Percentiles rank a stretch among this genome's conserved stretches.
Evolutionary conservation across 2,113 vertebrate genomes (phyloP).

Genomic region (Vulpes lagopus): DNA sequence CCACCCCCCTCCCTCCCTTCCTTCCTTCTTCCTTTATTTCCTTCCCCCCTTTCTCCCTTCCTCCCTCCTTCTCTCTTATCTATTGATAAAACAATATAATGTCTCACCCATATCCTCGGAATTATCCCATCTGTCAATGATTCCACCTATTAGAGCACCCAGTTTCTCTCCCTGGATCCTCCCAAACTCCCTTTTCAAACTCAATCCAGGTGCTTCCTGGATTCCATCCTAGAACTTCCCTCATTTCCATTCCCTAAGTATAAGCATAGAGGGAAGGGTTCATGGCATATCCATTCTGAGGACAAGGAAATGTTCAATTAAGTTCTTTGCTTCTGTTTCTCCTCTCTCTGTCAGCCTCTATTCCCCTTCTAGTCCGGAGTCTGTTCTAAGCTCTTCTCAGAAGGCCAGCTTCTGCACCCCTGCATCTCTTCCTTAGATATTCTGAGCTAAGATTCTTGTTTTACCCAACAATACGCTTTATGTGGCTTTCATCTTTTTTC

Average conservation of each 20-base stretch:
- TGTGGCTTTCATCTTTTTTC: background rate
- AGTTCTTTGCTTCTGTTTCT: background rate
- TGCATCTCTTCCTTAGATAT: background rate
- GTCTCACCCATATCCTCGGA: background rate
- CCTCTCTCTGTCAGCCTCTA: background rate
- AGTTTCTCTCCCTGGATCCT: background rate
- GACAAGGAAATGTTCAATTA: background rate
- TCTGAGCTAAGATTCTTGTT: background rate
- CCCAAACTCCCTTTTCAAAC: background rate
- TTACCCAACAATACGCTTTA: background rate
- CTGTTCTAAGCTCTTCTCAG: background rate
- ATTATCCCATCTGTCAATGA: background rate
- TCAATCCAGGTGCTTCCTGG: background rate
- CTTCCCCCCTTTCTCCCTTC: rapidly evolving
- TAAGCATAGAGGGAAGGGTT: background rate
- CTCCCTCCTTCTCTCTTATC: too few relatives aligned
- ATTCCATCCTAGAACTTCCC: background rate
- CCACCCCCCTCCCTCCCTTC: background rate
- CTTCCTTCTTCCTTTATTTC: rapidly evolving
- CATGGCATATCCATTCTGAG: background rate
- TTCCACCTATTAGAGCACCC: background rate
- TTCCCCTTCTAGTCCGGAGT: background rate
- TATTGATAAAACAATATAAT: background rate
- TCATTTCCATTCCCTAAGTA: background rate
- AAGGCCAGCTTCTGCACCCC: background rate